Conservation (phyloP, 2,888 invertebrate genomes). For the Chydorus sphaericus region DNA sequence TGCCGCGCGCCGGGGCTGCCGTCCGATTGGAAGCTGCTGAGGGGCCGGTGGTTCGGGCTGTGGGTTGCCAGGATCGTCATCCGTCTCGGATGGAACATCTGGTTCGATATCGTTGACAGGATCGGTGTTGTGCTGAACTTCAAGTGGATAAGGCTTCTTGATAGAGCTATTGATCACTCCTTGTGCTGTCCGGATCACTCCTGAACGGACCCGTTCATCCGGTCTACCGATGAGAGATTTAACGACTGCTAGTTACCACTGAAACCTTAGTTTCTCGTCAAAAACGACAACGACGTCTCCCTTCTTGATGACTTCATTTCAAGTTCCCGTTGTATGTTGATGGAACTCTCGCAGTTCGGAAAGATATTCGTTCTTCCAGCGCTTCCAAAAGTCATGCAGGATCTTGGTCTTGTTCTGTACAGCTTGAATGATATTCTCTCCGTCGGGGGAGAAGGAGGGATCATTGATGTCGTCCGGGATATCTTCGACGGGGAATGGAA, state of each 20-base stretch:
- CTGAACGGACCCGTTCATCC: background rate
- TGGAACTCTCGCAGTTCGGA: background rate
- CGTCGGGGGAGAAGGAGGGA: too few species aligned
- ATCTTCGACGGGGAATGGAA: background rate
- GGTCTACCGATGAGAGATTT: background rate
- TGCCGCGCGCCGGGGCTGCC: too few species aligned
- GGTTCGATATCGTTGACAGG: too few species aligned
- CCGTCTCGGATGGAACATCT: too few species aligned
- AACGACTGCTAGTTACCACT: conserved; percentile 7
- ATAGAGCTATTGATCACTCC: background rate
- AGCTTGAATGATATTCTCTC: too few species aligned
- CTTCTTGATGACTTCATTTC: background rate
- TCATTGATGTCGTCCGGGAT: background rate
- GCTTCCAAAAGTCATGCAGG: conserved; percentile 2
- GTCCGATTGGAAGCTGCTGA: too few species aligned
- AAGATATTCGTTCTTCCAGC: background rate
- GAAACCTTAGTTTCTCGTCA: background rate
- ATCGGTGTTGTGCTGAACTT: too few species aligned
- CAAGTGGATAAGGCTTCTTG: conserved; percentile 4
- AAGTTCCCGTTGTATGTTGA: background rate
- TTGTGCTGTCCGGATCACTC: background rate
- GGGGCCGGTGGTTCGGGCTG: too few species aligned
- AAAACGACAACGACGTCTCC: conserved; percentile 3
- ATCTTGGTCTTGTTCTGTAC: too few species aligned
- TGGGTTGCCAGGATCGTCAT: too few species aligned